These are phyloP conservation scores for Zaprionus davidi DNA, from an alignment of 1,140 invertebrate genomes.

Conservation along the genomic window DNA sequence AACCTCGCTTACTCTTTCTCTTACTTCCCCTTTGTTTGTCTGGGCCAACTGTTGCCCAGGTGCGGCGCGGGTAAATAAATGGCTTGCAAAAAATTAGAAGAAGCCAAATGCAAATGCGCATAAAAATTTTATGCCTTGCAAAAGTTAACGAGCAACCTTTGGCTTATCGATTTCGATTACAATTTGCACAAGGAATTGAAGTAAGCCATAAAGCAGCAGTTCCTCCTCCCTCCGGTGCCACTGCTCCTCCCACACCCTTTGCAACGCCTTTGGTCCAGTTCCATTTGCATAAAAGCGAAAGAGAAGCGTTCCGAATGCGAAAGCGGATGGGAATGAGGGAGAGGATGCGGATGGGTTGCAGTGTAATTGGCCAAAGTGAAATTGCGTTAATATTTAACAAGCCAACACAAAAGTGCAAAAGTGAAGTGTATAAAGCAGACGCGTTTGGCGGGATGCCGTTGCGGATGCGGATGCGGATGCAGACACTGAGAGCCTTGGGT, in stretches of 20 bases:
- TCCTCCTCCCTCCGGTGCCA: neutral
- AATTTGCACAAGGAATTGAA: constrained; percentile 28
- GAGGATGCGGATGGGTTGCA: constrained; percentile 60
- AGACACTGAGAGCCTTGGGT: constrained; percentile 28
- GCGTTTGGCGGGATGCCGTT: constrained; percentile 15
- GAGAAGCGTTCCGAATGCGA: constrained; percentile 16
- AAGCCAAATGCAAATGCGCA: constrained; percentile 66
- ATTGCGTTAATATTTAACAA: constrained; percentile 83
- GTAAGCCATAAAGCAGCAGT: constrained; percentile 41
- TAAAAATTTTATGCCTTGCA: constrained; percentile 66
- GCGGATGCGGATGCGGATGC: constrained; percentile 23
- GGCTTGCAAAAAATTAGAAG: constrained; percentile 53
- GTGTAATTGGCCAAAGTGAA: constrained; percentile 78
- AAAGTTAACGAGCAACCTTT: constrained; percentile 70
- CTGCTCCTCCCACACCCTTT: neutral
- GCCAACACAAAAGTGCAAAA: constrained; percentile 64
- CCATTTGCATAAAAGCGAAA: constrained; percentile 65
- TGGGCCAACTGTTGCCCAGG: constrained; percentile 44
- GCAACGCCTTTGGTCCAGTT: constrained; percentile 12
- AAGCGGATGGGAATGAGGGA: constrained; percentile 19
- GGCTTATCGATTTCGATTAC: constrained; percentile 53
- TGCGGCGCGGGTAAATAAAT: constrained; percentile 57
- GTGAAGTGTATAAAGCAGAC: constrained; percentile 53
- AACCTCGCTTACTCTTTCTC: neutral
- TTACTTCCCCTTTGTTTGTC: constrained; percentile 5